Evolutionary conservation across 2,797 vertebrate species (phyloP).

Genomic region (Heteromormyrus szaboi): DNA sequence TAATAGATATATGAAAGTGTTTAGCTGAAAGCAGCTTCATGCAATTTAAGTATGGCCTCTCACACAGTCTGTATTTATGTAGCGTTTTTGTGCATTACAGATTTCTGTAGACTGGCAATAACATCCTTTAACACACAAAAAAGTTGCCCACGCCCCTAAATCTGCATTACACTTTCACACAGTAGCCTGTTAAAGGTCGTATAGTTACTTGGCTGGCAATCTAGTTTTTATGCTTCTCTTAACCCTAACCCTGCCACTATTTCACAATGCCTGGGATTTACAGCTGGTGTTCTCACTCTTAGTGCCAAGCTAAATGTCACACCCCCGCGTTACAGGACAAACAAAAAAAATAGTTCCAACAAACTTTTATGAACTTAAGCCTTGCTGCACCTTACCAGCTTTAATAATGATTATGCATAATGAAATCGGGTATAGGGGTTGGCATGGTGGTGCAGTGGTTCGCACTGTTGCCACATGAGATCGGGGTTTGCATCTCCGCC

Average conservation of each 20-base stretch:
- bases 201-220: constrained; percentile 32
- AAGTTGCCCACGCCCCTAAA: neutral
- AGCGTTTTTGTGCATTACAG: neutral
- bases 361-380: neutral
- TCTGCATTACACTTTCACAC: constrained; percentile 17
- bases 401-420: neutral
- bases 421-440: neutral
- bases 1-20: neutral
- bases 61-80: neutral
- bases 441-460: neutral
- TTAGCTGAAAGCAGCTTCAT: constrained; percentile 4
- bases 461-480: neutral
- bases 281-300: neutral
- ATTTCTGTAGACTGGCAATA: neutral
- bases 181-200: constrained; percentile 34
- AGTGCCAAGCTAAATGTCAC: constrained; percentile 18
- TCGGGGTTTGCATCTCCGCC: neutral
- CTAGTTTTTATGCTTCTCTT: constrained; percentile 26
- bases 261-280: constrained; percentile 23
- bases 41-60: neutral
- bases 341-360: neutral
- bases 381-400: neutral
- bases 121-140: constrained; percentile 3
- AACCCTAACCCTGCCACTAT: constrained; percentile 31
- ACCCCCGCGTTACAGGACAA: neutral